Evolutionary conservation across 2,888 invertebrate genomes (phyloP), one percentile per base, ranked within the genome.

Genomic region (Agriopis aurantiaria): DNA sequence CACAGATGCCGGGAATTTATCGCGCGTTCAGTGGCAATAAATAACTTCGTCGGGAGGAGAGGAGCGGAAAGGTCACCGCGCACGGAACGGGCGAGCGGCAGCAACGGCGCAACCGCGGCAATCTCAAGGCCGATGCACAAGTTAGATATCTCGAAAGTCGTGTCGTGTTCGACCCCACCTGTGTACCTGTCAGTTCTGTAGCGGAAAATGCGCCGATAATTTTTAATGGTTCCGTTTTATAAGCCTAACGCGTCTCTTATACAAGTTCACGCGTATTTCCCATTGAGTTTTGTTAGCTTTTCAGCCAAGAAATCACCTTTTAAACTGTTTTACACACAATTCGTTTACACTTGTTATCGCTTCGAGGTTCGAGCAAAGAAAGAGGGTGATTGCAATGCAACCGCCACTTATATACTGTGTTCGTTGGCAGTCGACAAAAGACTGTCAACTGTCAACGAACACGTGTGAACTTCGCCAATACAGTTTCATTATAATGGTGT

Each of bases 121-220:
- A 83, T 85, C 85, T 88, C 91, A 91, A 91, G 91, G 91, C 89
- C 90, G 90, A 90, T 90, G 83, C 87, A 83, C 85, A 87, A 85
- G 83, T 85, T 87, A 86, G 89, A 90, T 90, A 90, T 79, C 84
- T 79, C 76, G 70, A 80, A 80, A 84, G 79, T 86, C 85, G 87
- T 86, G 87, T 83, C 81, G 79, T 71, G 85, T 73, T 80, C 85
- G 87, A 88, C 89, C 89, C 88, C 88, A 89, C 88, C 88, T 88
- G 88, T 87, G 87, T 85, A 78, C 82, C 80, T 81, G 83, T 81
- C 80, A 77, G 78, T 77, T 78, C 56, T 68, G 67, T 69, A 60
- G 70, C 71, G 77, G 79, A 79, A 83, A 80, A 78, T 76, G 72
- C 69, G 69, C 68, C 69, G 71, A 65, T 71, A 58, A 71, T 67